Percentiles rank a stretch among this genome's conserved stretches.
phyloP scores from a whole-genome alignment of 2,888 invertebrate genomes.

The Drosophila percnosoma region DNA sequence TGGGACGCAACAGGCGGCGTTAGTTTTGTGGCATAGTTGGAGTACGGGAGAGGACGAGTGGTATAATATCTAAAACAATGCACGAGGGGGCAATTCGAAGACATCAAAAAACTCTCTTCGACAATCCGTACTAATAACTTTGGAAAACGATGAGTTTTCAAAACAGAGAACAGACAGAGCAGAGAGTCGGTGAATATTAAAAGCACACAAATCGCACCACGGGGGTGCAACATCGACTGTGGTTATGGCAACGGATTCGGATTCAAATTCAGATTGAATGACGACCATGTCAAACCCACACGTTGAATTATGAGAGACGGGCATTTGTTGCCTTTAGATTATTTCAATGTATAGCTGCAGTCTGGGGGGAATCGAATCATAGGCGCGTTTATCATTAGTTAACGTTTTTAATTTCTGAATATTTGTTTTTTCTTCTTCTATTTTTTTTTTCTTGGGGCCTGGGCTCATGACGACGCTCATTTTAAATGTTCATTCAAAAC shows the following conservation, averaged over 20 bases:
- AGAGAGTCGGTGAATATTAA: constrained; percentile 74
- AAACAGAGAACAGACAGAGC: constrained; percentile 51
- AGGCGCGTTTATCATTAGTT: constrained; percentile 68
- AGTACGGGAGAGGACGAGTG: not conserved
- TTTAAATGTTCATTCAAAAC: constrained; percentile 64
- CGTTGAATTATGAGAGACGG: constrained; percentile 51
- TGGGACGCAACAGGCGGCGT: constrained; percentile 71
- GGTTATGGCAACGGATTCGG: constrained; percentile 23
- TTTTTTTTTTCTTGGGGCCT: constrained; percentile 2
- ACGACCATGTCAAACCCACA: constrained; percentile 69
- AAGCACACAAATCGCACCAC: constrained; percentile 75
- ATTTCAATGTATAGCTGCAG: constrained; percentile 11
- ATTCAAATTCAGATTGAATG: constrained; percentile 32
- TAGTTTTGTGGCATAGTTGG: constrained; percentile 9
- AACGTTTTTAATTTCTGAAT: constrained; percentile 64
- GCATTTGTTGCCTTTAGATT: constrained; percentile 17
- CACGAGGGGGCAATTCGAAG: constrained; percentile 46
- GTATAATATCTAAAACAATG: constrained; percentile 45
- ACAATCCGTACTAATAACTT: constrained; percentile 67
- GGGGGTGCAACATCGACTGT: constrained; percentile 59
- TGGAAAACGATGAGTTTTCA: constrained; percentile 78
- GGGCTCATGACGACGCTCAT: constrained; percentile 64
- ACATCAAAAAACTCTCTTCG: constrained; percentile 30
- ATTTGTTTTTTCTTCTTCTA: constrained; percentile 16
- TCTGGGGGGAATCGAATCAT: constrained; percentile 27